Evolutionary conservation across 2,888 invertebrate genomes (phyloP).

Genomic region (Agrotis segetum): DNA sequence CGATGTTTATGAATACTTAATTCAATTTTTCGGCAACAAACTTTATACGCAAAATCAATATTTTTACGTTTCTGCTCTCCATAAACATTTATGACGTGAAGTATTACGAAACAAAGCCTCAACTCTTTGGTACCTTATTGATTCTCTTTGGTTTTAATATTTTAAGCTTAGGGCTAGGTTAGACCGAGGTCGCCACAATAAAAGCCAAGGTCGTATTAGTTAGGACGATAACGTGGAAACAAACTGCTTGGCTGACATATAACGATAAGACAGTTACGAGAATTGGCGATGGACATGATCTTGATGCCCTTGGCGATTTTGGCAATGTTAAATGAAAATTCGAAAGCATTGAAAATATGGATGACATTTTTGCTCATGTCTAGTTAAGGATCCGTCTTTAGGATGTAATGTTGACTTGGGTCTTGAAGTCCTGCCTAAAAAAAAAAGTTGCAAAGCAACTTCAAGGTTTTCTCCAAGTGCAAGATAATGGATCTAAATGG

Average conservation of each 20-base stretch:
- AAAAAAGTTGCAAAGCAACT: not conserved
- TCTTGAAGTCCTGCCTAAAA: not conserved
- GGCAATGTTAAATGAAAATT: not conserved
- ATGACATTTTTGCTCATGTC: not conserved
- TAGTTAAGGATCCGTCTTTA: not conserved
- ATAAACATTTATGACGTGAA: slow-evolving; percentile 26
- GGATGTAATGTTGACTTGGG: not conserved
- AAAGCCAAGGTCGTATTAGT: slow-evolving; percentile 61
- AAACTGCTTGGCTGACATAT: slow-evolving; percentile 28
- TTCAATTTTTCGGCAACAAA: not conserved
- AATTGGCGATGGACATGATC: slow-evolving; percentile 7
- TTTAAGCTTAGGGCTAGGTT: slow-evolving; percentile 53
- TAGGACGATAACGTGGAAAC: slow-evolving; percentile 59
- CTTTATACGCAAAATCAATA: slow-evolving; percentile 40
- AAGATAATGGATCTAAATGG: slow-evolving; percentile 21
- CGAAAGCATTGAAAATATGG: not conserved
- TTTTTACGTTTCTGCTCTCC: slow-evolving; percentile 10
- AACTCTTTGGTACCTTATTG: slow-evolving; percentile 36
- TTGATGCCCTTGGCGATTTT: not conserved
- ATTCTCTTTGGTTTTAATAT: slow-evolving; percentile 48
- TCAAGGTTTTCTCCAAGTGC: slow-evolving; percentile 3
- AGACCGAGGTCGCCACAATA: slow-evolving; percentile 52
- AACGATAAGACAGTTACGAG: slow-evolving; percentile 44
- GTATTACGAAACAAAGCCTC: slow-evolving; percentile 28
- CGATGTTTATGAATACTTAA: not conserved